These are phyloP conservation scores for Linurgus olivaceus DNA, from an alignment of 2,797 vertebrate genomes.

Conservation along the genomic window DNA sequence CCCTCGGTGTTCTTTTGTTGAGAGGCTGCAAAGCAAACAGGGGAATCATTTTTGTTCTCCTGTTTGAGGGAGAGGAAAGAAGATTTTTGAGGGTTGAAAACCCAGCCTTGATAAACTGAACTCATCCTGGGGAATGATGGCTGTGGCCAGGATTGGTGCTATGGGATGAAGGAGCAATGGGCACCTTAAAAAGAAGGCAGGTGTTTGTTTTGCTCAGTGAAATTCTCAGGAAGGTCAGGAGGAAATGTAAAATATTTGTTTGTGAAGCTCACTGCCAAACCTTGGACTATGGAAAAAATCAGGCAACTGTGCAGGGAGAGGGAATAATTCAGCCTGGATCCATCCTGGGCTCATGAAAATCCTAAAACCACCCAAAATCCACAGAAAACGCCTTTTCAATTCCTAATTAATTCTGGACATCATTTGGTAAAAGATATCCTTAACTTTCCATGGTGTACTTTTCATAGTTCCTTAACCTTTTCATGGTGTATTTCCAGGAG, in stretches of 20 bases:
- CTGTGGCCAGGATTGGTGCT: neutral
- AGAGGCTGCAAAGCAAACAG: neutral
- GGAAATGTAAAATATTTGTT: neutral
- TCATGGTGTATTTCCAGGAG: neutral
- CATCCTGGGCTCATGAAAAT: neutral
- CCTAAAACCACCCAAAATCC: fast-evolving
- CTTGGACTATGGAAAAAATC: neutral
- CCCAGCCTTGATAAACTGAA: neutral
- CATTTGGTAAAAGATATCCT: neutral
- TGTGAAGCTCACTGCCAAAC: neutral
- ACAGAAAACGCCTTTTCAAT: neutral
- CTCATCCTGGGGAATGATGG: fast-evolving
- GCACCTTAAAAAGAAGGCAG: neutral
- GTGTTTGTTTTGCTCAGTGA: neutral
- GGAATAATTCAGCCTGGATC: neutral
- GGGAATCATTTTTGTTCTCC: neutral
- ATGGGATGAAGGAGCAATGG: neutral
- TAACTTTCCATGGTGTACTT: neutral
- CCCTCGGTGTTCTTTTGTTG: neutral
- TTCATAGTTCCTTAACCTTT: too few species aligned
- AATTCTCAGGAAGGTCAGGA: neutral
- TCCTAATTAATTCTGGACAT: neutral
- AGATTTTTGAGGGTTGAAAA: neutral
- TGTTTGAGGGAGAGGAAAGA: neutral
- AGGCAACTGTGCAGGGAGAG: neutral